These are phyloP conservation scores for Callipepla californica DNA, from an alignment of 2,113 vertebrate species.

Conservation along the genomic window DNA sequence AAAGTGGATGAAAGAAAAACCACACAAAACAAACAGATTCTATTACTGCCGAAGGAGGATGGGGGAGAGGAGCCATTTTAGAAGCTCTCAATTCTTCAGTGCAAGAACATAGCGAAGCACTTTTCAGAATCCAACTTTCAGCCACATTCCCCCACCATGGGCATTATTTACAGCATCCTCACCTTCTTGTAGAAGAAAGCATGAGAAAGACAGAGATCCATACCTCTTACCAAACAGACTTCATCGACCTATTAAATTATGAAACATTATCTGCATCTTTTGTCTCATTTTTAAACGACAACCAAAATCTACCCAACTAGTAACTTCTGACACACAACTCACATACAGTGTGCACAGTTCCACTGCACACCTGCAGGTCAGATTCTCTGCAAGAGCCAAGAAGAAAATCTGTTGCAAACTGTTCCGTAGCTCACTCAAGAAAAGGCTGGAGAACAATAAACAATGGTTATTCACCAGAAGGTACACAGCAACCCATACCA, in stretches of 20 bases:
- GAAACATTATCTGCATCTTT: not conserved
- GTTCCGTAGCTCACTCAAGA: constrained; percentile 2
- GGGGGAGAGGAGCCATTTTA: constrained; percentile 38
- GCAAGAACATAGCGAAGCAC: not conserved
- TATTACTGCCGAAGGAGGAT: not conserved
- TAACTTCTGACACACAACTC: not conserved
- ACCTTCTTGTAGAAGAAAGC: not conserved
- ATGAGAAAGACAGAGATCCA: not conserved
- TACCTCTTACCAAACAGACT: not conserved
- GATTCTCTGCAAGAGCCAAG: not conserved
- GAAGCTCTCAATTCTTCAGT: not conserved
- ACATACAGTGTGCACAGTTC: not conserved
- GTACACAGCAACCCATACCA: not conserved
- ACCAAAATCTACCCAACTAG: not conserved
- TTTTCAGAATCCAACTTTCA: not conserved
- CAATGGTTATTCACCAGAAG: constrained; percentile 40
- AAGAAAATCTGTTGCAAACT: not conserved
- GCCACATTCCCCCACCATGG: not conserved
- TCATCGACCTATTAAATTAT: not conserved
- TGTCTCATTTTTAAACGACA: not conserved
- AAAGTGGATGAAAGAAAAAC: not conserved
- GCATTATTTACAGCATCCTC: not conserved
- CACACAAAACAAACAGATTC: not conserved
- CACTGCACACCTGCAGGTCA: not conserved
- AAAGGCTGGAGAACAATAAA: constrained; percentile 49